phyloP scores from a whole-genome alignment of 2,888 invertebrate species.

The Ditylenchus weischeri region DNA sequence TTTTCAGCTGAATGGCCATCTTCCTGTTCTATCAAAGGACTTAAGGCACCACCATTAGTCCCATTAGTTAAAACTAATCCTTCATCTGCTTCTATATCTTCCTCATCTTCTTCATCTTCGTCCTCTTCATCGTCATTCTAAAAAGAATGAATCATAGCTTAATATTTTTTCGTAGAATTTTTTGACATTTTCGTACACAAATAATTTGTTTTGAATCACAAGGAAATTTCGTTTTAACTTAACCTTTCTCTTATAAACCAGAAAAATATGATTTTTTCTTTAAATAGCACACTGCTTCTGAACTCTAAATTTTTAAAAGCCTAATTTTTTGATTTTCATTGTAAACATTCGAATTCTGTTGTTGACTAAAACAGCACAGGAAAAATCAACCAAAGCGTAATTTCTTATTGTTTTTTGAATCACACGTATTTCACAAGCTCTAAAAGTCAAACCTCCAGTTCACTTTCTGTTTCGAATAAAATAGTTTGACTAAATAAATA shows the following conservation, averaged over 20 bases:
- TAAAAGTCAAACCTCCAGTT: neutral
- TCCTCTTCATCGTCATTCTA: conserved; percentile 23
- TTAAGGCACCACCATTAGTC: conserved; percentile 14
- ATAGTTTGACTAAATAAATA: neutral
- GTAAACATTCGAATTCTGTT: too few species aligned
- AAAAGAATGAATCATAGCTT: conserved; percentile 13
- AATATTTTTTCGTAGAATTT: too few species aligned
- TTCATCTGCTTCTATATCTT: conserved; percentile 19
- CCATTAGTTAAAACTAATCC: neutral
- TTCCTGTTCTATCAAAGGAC: conserved; percentile 33
- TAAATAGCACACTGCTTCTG: too few species aligned
- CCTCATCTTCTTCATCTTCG: conserved; percentile 23
- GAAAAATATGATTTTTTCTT: neutral
- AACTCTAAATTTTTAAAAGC: too few species aligned
- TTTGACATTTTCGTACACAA: too few species aligned
- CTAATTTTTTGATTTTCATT: too few species aligned
- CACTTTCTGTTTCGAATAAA: neutral
- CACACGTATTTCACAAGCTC: neutral
- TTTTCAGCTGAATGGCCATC: conserved; percentile 35
- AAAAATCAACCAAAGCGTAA: too few species aligned
- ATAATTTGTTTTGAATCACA: neutral
- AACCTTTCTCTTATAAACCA: too few species aligned
- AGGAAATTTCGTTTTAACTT: neutral
- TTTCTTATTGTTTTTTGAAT: neutral
- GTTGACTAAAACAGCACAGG: too few species aligned